phyloP scores from a whole-genome alignment of 2,888 invertebrate genomes.

The Scaptomyza caliginosa region DNA sequence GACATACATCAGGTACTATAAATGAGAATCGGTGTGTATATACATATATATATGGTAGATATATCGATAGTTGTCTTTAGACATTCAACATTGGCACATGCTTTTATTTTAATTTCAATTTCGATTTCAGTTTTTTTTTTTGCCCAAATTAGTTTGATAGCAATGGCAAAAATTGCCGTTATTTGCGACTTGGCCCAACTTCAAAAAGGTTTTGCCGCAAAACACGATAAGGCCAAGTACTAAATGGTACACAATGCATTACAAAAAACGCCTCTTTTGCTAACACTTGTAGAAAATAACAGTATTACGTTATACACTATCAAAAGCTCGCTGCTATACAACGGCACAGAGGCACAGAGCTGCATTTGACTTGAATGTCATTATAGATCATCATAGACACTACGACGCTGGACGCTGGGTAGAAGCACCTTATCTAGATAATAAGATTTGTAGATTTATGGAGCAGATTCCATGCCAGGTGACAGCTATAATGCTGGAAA shows the following conservation, averaged over 20 bases:
- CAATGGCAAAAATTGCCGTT: neutral
- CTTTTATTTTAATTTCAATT: slow-evolving; percentile 6
- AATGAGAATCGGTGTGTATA: slow-evolving; percentile 7
- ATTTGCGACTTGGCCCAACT: slow-evolving; percentile 13
- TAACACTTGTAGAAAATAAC: too few species aligned
- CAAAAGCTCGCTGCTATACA: neutral
- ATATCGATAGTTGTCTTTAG: slow-evolving; percentile 1
- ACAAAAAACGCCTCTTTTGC: too few species aligned
- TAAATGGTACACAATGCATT: neutral
- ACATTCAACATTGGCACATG: slow-evolving; percentile 27
- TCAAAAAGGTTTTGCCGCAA: slow-evolving; percentile 42
- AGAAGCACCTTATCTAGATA: slow-evolving; percentile 10
- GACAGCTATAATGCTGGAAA: neutral
- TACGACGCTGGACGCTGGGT: too few species aligned
- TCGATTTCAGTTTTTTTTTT: too few species aligned
- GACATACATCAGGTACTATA: slow-evolving; percentile 14
- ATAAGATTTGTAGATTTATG: neutral
- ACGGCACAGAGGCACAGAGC: neutral
- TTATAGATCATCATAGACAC: neutral
- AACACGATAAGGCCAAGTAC: slow-evolving; percentile 31
- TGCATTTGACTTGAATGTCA: neutral
- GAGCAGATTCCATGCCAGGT: neutral
- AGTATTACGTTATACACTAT: too few species aligned
- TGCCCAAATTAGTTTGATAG: slow-evolving; percentile 13
- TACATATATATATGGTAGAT: neutral